These are phyloP conservation scores for Zeus faber DNA, from an alignment of 2,113 vertebrate species.

Conservation along the genomic window DNA sequence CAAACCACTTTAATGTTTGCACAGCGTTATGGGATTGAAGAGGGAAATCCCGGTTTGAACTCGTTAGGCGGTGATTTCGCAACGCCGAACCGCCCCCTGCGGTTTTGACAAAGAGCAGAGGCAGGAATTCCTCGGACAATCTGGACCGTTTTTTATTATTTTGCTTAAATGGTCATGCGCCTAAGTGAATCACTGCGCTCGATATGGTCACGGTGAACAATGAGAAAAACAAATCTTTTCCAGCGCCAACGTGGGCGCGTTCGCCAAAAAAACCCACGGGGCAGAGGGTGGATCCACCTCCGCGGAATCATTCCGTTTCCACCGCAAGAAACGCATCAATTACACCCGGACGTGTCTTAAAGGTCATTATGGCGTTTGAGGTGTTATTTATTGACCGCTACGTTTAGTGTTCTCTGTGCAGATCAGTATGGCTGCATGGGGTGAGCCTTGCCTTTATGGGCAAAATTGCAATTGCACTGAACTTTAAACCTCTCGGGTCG, in stretches of 20 bases:
- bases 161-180: constrained; percentile 17
- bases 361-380: too few relatives aligned
- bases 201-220: constrained; percentile 7
- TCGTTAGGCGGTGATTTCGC: constrained; percentile 32
- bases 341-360: too few relatives aligned
- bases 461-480: too few relatives aligned
- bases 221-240: constrained; percentile 15
- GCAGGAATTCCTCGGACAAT: constrained; percentile 18
- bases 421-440: too few relatives aligned
- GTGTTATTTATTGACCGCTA: too few relatives aligned
- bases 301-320: too few relatives aligned
- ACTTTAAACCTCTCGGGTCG: too few relatives aligned
- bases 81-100: constrained; percentile 18
- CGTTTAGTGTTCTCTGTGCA: too few relatives aligned
- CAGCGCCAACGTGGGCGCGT: constrained; percentile 6
- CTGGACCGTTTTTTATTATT: too few relatives aligned
- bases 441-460: too few relatives aligned
- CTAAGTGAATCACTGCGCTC: constrained; percentile 26
- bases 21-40: constrained; percentile 13
- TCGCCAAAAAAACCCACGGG: background rate
- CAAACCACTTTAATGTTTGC: background rate
- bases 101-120: constrained; percentile 16
- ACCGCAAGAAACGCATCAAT: too few relatives aligned
- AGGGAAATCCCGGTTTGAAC: constrained; percentile 25
- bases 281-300: too few relatives aligned